Conservation (phyloP, 1,140 invertebrate genomes). For the Sitobion miscanthi region DNA sequence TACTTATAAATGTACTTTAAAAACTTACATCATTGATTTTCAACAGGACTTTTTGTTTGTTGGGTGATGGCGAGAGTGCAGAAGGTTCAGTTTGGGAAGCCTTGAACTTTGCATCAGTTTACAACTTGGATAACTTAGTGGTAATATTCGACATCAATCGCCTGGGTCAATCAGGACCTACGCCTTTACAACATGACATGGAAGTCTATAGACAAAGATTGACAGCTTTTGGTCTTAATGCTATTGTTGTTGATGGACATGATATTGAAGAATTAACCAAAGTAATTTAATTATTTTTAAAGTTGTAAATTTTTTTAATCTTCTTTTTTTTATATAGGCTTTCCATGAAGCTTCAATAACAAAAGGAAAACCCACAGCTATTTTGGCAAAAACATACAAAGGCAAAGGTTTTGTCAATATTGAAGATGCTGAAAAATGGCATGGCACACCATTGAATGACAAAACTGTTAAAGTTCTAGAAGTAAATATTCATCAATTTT, state of each 20-base stretch:
- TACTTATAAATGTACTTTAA: background rate
- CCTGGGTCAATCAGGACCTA: constrained; percentile 94
- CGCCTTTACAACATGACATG: constrained; percentile 90
- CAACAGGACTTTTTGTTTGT: constrained; percentile 88
- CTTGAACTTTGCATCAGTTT: constrained; percentile 90
- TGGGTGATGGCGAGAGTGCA: constrained; percentile 97
- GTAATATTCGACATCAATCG: constrained; percentile 98
- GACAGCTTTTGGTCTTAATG: constrained; percentile 92
- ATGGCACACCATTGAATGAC: constrained; percentile 92
- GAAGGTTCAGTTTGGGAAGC: constrained; percentile 99
- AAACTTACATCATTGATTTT: constrained; percentile 34
- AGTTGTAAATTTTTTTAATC: background rate
- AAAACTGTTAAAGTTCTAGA: constrained; percentile 79
- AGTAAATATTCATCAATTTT: constrained; percentile 63
- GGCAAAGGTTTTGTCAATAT: constrained; percentile 88
- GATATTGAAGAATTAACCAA: constrained; percentile 89
- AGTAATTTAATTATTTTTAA: constrained; percentile 62
- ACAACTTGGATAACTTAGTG: constrained; percentile 96
- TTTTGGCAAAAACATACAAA: constrained; percentile 96
- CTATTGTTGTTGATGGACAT: constrained; percentile 95
- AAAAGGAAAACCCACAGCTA: constrained; percentile 87
- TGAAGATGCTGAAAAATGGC: constrained; percentile 95
- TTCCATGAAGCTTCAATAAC: constrained; percentile 80
- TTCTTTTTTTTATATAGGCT: constrained; percentile 65
- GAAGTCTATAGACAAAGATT: constrained; percentile 86